Evolutionary conservation across 2,888 invertebrate species (phyloP).

Genomic region (Linnaemya tessellans): DNA sequence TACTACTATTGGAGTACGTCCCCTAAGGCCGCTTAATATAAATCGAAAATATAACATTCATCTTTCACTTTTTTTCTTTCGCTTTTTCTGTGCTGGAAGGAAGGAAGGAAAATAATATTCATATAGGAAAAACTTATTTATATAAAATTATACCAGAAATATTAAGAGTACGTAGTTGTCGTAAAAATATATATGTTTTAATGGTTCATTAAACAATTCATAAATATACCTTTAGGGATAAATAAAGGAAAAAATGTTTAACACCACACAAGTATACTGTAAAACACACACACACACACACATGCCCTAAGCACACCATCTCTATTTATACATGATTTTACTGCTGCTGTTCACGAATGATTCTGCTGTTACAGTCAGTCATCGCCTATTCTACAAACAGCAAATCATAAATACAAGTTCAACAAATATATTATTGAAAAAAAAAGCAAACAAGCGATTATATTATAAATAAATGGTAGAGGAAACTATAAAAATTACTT

Average conservation of each 20-base stretch:
- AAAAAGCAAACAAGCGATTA: slow-evolving; percentile 6
- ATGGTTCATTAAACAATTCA: slow-evolving; percentile 61
- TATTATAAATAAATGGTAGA: background rate
- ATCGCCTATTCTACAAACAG: slow-evolving; percentile 50
- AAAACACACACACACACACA: background rate
- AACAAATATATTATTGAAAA: slow-evolving; percentile 35
- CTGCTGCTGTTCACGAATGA: background rate
- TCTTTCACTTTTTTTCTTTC: background rate
- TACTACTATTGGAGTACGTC: too few relatives aligned
- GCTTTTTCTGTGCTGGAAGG: too few relatives aligned
- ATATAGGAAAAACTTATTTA: background rate
- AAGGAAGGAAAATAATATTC: too few relatives aligned
- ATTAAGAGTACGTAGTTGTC: background rate
- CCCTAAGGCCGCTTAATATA: too few relatives aligned
- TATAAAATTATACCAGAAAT: background rate
- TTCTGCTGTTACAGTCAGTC: slow-evolving; percentile 33
- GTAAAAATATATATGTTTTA: slow-evolving; percentile 48
- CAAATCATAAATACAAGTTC: slow-evolving; percentile 65
- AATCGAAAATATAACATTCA: too few relatives aligned
- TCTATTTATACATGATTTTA: background rate
- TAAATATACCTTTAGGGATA: slow-evolving; percentile 59
- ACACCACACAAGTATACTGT: background rate
- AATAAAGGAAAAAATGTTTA: slow-evolving; percentile 40
- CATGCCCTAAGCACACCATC: slow-evolving; percentile 10
- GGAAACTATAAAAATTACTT: background rate